These are phyloP conservation scores for Hippocampus guttulatus DNA, from an alignment of 2,113 vertebrate species.

Conservation along the genomic window DNA sequence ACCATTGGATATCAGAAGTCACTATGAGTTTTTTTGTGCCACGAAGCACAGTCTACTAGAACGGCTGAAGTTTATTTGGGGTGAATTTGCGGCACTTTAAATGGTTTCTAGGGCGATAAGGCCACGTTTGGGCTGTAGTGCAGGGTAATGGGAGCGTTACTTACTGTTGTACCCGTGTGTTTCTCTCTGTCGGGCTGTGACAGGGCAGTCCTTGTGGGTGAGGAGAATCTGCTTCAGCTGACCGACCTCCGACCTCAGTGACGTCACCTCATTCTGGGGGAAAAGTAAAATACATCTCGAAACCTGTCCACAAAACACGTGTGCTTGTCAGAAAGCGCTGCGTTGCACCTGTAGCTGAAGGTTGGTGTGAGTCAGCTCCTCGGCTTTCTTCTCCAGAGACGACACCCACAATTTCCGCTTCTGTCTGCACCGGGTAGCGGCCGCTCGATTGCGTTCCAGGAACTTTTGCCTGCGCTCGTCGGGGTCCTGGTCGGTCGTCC, in stretches of 20 bases:
- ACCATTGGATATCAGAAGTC: background rate
- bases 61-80: too few species aligned
- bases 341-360: slow-evolving; percentile 92
- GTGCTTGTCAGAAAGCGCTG: background rate
- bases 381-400: slow-evolving; percentile 98
- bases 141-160: slow-evolving; percentile 53
- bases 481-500: slow-evolving; percentile 86
- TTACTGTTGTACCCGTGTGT: slow-evolving; percentile 94
- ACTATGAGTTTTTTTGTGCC: too few species aligned
- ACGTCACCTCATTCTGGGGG: slow-evolving; percentile 91
- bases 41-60: too few species aligned
- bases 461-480: slow-evolving; percentile 96
- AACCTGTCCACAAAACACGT: background rate
- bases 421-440: slow-evolving; percentile 96
- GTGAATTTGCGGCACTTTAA: too few species aligned
- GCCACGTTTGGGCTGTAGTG: too few species aligned
- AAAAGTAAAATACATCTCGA: slow-evolving; percentile 2
- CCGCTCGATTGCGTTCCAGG: slow-evolving; percentile 94
- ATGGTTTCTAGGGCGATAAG: too few species aligned
- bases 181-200: slow-evolving; percentile 94
- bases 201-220: slow-evolving; percentile 98
- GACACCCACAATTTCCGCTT: slow-evolving; percentile 99
- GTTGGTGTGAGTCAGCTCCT: slow-evolving; percentile 98
- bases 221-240: slow-evolving; percentile 97
- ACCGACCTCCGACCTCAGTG: slow-evolving; percentile 94